These are phyloP conservation scores for Myxocyprinus asiaticus DNA, from an alignment of 2,113 vertebrate genomes.

Conservation along the genomic window DNA sequence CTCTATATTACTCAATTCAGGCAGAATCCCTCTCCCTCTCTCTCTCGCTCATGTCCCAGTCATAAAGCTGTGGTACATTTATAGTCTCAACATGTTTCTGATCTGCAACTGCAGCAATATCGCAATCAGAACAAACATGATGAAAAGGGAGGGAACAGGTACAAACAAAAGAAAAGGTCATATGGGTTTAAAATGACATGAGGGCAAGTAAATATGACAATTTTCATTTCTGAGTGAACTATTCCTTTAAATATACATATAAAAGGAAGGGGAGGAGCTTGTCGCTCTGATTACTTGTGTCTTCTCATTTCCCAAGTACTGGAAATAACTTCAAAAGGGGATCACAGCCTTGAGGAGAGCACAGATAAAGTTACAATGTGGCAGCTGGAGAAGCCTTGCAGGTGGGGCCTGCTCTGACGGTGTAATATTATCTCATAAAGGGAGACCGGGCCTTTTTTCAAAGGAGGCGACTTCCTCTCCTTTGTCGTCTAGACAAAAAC, in stretches of 20 bases:
- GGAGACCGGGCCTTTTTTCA: slow-evolving; percentile 68
- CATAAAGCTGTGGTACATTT: slow-evolving; percentile 11
- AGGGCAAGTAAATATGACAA: too few species aligned
- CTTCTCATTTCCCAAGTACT: slow-evolving; percentile 74
- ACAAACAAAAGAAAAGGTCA: too few species aligned
- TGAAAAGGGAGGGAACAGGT: too few species aligned
- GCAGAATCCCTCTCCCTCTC: neutral
- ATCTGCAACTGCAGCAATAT: neutral
- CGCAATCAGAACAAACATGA: neutral
- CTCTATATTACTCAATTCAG: too few species aligned
- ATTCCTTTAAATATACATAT: neutral
- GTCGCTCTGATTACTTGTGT: slow-evolving; percentile 52
- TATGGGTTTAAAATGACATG: too few species aligned
- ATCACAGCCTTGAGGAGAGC: slow-evolving; percentile 72
- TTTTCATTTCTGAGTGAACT: too few species aligned
- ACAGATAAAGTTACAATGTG: slow-evolving; percentile 73
- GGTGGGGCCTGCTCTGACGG: slow-evolving; percentile 75
- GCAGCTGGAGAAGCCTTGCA: slow-evolving; percentile 79
- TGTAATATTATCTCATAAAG: slow-evolving; percentile 75
- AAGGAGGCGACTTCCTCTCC: slow-evolving; percentile 77
- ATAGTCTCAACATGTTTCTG: neutral
- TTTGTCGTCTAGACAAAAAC: slow-evolving; percentile 66
- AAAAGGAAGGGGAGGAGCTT: slow-evolving; percentile 44
- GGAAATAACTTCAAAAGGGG: slow-evolving; percentile 82
- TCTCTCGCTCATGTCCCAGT: neutral